Conservation (phyloP, 2,113 vertebrate species). For the Limnothrissa miodon region DNA sequence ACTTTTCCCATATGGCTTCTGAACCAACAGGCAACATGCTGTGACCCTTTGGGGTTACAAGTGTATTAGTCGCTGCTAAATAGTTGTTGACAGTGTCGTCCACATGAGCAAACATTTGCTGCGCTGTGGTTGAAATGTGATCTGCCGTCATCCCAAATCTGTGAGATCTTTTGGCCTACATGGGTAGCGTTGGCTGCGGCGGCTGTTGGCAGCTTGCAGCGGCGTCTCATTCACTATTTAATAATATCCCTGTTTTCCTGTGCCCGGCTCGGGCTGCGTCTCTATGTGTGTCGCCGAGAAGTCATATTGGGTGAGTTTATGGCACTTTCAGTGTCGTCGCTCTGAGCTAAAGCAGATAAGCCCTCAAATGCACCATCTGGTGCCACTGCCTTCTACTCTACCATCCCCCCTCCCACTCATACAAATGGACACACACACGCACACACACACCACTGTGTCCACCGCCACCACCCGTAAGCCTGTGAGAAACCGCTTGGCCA, state of each 20-base stretch:
- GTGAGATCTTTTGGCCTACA: conserved; percentile 10
- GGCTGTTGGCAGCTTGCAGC: background rate
- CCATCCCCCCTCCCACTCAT: background rate
- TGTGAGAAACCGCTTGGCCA: background rate
- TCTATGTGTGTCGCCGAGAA: conserved; percentile 39
- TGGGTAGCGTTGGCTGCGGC: background rate
- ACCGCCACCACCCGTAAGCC: background rate
- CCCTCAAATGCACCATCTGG: conserved; percentile 67
- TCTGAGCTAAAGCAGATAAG: conserved; percentile 58
- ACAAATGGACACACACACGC: background rate
- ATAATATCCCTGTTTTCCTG: conserved; percentile 11
- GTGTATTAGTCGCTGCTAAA: background rate
- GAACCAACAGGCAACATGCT: background rate
- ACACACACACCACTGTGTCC: background rate
- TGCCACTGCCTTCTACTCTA: conserved; percentile 20
- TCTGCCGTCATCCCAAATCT: background rate
- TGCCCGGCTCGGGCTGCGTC: background rate
- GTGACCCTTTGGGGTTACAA: background rate
- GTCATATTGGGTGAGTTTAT: conserved; percentile 46
- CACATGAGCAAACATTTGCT: background rate
- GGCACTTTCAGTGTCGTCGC: conserved; percentile 48
- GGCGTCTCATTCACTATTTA: background rate
- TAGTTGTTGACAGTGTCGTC: conserved; percentile 3
- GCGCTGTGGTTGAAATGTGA: background rate
- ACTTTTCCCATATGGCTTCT: background rate